Percentiles rank a stretch among this genome's conserved stretches.
These are phyloP conservation scores for Zophobas morio DNA, from an alignment of 1,140 invertebrate genomes.

Conservation along the genomic window DNA sequence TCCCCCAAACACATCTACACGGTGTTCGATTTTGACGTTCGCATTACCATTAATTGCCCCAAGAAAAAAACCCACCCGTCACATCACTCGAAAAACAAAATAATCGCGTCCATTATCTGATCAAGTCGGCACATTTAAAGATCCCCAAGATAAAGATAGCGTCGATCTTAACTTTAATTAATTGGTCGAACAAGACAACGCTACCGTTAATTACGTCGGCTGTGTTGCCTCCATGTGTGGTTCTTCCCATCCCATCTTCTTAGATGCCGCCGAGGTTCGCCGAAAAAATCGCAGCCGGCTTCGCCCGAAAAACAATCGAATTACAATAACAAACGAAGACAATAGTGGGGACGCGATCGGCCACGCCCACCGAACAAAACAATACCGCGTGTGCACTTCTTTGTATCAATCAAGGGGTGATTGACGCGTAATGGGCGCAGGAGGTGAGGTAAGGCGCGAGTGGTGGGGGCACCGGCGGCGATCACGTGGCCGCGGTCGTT, in stretches of 20 bases:
- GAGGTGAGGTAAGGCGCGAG: neutral
- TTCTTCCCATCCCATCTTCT: neutral
- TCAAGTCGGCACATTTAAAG: conserved; percentile 41
- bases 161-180: conserved; percentile 53
- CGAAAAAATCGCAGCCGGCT: conserved; percentile 25
- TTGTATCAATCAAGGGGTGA: neutral
- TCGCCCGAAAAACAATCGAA: conserved; percentile 29
- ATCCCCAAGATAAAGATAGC: conserved; percentile 48
- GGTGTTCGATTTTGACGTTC: conserved; percentile 9
- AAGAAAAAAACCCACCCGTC: conserved; percentile 22
- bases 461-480: neutral
- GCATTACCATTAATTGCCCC: conserved; percentile 16
- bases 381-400: neutral
- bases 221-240: conserved; percentile 37
- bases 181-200: conserved; percentile 51
- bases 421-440: conserved; percentile 9
- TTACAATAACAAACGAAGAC: conserved; percentile 9
- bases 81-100: neutral
- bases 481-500: too few relatives aligned
- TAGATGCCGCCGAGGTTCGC: neutral
- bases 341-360: conserved; percentile 13
- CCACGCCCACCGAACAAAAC: conserved; percentile 17
- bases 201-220: conserved; percentile 51
- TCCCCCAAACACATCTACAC: neutral
- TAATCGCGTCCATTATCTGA: conserved; percentile 8